Base-by-base conservation (phyloP, 2,113 vertebrate species). In the Tringa solitaria region DNA sequence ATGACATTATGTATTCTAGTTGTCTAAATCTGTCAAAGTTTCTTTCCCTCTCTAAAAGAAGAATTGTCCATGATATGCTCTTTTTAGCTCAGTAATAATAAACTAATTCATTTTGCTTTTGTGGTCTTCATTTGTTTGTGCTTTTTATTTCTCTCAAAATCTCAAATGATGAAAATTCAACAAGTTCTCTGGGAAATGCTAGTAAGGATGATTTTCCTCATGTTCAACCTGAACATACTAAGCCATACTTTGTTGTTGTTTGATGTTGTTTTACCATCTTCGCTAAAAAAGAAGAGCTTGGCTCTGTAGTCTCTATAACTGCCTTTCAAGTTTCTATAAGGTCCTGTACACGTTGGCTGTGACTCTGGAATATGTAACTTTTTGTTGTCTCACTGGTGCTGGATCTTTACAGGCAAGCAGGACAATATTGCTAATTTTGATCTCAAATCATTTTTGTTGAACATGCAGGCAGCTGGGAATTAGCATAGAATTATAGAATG, bases 311-410 rank as follows among this genome's bases (percentile, higher is more conserved):
- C 20, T 39, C 45, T 81, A 3, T 30, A 69, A 46, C 5, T 10
- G 6, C 8, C 30, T 77, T 70, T 65, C 4, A 2, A 27, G 13
- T 21, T 8, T 17, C 33, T 64, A 4, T 32, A 69, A 2, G 22
- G 6, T 65, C 14, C 19, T 60, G 14, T 20, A 20, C 0, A 2
- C 23, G 4, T 6, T 74, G 9, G 3, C 23, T 81, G 24, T 69
- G 41, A 24, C 8, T 61, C 18, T 65, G 8, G 5, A 69, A 65
- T 32, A 3, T 0, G 0, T 19, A 26, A 33, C 4, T 56, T 83
- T 80, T 80, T 2, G 2, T 6, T 73, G 6, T 35, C 10, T 70
- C 9, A 14, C 24, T 82, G 33, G 8, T 43, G 21, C 13, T 35
- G 13, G 18, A 53, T 28, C 4, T 5, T 81, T 57, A 33, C 26